These are phyloP conservation scores for Phania funesta DNA, from an alignment of 2,888 invertebrate genomes.

Conservation along the genomic window DNA sequence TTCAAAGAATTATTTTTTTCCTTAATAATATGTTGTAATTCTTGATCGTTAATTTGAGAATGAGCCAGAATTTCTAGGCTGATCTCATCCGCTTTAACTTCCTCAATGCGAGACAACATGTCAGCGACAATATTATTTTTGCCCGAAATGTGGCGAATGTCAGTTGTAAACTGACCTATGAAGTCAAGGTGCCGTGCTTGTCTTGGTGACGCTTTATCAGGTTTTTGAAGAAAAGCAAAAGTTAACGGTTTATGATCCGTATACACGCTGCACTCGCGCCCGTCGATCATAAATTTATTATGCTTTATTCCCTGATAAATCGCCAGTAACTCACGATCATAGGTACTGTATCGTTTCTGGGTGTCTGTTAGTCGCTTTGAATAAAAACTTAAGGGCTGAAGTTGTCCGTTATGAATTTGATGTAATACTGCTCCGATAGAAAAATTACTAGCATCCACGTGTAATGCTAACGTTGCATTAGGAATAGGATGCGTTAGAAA, in stretches of 20 bases:
- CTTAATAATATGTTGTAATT: constrained; percentile 19
- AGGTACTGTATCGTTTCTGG: constrained; percentile 47
- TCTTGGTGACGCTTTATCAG: constrained; percentile 67
- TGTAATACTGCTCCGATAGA: constrained; percentile 19
- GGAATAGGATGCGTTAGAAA: constrained; percentile 35
- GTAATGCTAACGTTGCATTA: constrained; percentile 39
- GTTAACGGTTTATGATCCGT: constrained; percentile 67
- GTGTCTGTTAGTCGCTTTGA: constrained; percentile 28
- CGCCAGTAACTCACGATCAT: constrained; percentile 59
- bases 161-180: constrained; percentile 45
- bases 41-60: constrained; percentile 42
- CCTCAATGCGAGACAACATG: constrained; percentile 55
- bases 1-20: constrained; percentile 4
- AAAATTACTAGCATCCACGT: constrained; percentile 22
- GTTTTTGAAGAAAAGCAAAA: constrained; percentile 66
- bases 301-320: constrained; percentile 39
- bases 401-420: not conserved
- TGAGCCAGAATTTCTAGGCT: constrained; percentile 28
- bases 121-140: constrained; percentile 56
- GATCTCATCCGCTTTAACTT: constrained; percentile 5
- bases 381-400: constrained; percentile 33
- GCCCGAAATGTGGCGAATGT: constrained; percentile 59
- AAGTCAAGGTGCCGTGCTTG: constrained; percentile 13
- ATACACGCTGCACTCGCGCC: constrained; percentile 44
- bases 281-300: constrained; percentile 48